Base-by-base conservation (phyloP, 1,140 invertebrate species). In the Whitmania pigra region DNA sequence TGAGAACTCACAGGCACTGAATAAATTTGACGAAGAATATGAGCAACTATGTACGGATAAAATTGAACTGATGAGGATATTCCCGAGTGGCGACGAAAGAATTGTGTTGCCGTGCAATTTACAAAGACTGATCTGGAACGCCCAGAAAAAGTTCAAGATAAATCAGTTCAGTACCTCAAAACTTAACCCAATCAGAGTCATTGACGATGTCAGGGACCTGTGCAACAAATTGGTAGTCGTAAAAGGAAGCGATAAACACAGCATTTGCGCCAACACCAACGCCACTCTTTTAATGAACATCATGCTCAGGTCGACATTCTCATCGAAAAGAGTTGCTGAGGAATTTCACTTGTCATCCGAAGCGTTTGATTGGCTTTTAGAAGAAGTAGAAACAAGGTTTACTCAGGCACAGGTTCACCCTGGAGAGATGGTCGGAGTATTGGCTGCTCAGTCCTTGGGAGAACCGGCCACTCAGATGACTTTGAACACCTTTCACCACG, bases 391-490 rank as follows among this genome's bases (percentile, higher is more conserved):
- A 84, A 94, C 93, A 0, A 85, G 94, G 77, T 99, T 99, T 85
- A 92, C 97, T 79, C 94, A 98, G 82, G 93, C 95, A 11, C 93
- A 96, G 83, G 87, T 84, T 2, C 86, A 88, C 78, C 94, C 95
- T 5, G 95, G 96, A 74, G 96, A 99, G 83, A 99, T 99, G 96
- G 95, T 99, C 0, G 97, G 97, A 60, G 94, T 95, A 0, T 83
- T 99, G 74, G 95, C 96, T 72, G 97, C 97, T 9, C 97, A 99
- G 82, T 95, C 92, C 78, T 87, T 99, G 31, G 96, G 96, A 77
- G 97, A 99, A 82, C 97, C 97, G 20, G 97, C 96, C 73, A 99
- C 96, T 75, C 96, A 99, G 86, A 99, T 99, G 96, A 99, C 97
- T 82, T 83, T 99, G 78, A 99, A 99, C 84, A 99, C 97, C 86